Evolutionary conservation across 2,797 vertebrate species (phyloP).

Genomic region (Podargus strigoides): DNA sequence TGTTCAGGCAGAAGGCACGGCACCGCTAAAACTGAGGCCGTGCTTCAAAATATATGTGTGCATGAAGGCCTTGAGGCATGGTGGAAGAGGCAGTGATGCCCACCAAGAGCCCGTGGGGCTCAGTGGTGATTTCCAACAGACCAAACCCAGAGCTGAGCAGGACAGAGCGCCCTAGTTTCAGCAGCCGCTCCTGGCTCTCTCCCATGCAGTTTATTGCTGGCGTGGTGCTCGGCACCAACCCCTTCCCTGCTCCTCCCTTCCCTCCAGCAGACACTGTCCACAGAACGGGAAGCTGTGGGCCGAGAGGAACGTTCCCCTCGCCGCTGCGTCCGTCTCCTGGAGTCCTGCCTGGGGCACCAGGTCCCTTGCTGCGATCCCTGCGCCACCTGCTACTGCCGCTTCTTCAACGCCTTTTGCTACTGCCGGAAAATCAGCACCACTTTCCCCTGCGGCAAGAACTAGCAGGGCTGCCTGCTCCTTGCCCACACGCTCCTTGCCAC

Average conservation of each 20-base stretch:
- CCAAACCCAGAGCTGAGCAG: rapidly evolving
- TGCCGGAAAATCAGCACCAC: slow-evolving; percentile 83
- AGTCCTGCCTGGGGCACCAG: slow-evolving; percentile 81
- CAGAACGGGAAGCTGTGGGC: slow-evolving; percentile 27
- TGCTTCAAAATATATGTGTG: neutral
- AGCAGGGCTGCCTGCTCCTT: neutral
- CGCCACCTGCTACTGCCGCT: slow-evolving; percentile 88
- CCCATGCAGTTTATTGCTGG: rapidly evolving
- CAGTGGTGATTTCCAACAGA: neutral
- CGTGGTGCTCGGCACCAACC: neutral
- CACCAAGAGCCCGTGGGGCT: neutral
- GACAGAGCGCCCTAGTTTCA: neutral
- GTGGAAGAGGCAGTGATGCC: neutral
- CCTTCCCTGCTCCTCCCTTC: too few relatives aligned
- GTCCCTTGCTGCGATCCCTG: slow-evolving; percentile 88
- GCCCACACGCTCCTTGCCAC: rapidly evolving
- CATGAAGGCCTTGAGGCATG: neutral
- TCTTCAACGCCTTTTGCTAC: slow-evolving; percentile 89
- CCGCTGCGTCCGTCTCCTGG: slow-evolving; percentile 82
- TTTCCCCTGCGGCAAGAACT: slow-evolving; percentile 76
- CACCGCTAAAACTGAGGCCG: neutral
- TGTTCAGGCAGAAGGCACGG: neutral
- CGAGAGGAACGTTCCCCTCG: slow-evolving; percentile 74
- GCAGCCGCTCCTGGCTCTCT: neutral
- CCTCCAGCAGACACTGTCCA: slow-evolving; percentile 33